Evolutionary conservation across 1,140 invertebrate genomes (phyloP).

Genomic region (Drosophila repleta): DNA sequence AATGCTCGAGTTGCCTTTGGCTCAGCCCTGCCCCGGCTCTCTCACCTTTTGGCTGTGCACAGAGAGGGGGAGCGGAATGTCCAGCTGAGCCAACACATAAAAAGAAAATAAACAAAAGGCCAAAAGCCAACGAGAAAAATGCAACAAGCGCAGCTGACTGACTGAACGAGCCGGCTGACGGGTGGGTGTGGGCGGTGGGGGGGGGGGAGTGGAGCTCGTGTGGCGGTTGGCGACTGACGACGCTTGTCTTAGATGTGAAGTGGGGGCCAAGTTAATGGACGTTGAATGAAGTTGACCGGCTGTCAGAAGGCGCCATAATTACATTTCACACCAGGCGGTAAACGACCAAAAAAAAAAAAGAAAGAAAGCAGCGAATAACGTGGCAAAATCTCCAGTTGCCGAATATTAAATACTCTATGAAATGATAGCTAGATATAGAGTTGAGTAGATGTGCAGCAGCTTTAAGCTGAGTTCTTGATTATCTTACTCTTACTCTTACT

Average conservation of each 20-base stretch:
- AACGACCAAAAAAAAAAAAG: constrained; percentile 32
- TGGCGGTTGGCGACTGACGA: too few relatives aligned
- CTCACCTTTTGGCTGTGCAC: not conserved
- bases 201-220: too few relatives aligned
- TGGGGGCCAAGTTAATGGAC: constrained; percentile 75
- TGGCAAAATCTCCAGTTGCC: constrained; percentile 1
- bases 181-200: too few relatives aligned
- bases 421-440: too few relatives aligned
- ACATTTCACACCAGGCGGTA: constrained; percentile 72
- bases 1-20: constrained; percentile 20
- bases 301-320: constrained; percentile 79
- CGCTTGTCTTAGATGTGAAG: constrained; percentile 37
- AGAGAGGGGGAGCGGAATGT: constrained; percentile 22
- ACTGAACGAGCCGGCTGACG: not conserved
- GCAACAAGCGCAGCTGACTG: constrained; percentile 41
- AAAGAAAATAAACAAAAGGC: constrained; percentile 62
- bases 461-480: too few relatives aligned
- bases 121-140: constrained; percentile 44
- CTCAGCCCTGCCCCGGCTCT: not conserved
- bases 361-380: constrained; percentile 28
- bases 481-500: too few relatives aligned
- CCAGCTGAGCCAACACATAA: constrained; percentile 71
- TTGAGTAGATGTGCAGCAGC: too few relatives aligned
- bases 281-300: constrained; percentile 73
- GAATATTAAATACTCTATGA: constrained; percentile 2